These are phyloP conservation scores for Oophaga pumilio DNA, from an alignment of 2,113 vertebrate species.

Conservation along the genomic window DNA sequence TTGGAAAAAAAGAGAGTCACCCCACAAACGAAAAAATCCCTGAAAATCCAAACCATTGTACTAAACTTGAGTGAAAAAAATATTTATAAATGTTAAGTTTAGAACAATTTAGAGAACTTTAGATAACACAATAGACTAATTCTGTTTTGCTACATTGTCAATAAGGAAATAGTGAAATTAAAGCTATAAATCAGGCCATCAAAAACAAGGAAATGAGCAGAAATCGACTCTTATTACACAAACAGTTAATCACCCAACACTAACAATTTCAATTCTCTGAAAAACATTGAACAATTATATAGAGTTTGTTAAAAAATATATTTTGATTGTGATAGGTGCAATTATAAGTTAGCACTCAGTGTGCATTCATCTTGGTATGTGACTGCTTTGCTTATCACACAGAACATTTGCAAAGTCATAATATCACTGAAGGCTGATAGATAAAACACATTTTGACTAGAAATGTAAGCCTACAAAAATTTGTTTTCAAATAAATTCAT, in stretches of 20 bases:
- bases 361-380: slow-evolving; percentile 43
- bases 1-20: too few species aligned
- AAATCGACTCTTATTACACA: not conserved
- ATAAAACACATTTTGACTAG: slow-evolving; percentile 16
- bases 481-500: not conserved
- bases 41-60: too few species aligned
- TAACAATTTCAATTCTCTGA: not conserved
- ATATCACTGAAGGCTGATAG: slow-evolving; percentile 41
- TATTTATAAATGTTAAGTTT: too few species aligned
- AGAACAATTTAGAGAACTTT: too few species aligned
- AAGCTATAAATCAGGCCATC: not conserved
- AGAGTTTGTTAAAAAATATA: slow-evolving; percentile 20
- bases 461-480: not conserved
- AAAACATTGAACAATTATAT: slow-evolving; percentile 39
- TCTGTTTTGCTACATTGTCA: not conserved
- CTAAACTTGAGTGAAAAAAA: too few species aligned
- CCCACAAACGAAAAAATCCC: too few species aligned
- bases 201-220: not conserved
- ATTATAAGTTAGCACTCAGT: slow-evolving; percentile 44
- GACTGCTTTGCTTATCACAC: slow-evolving; percentile 42
- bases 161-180: not conserved
- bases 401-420: slow-evolving; percentile 46
- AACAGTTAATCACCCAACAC: slow-evolving; percentile 12
- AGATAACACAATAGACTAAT: not conserved
- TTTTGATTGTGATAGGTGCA: slow-evolving; percentile 44